Evolutionary conservation across 2,888 invertebrate species (phyloP), one percentile per base, ranked within the genome.

Genomic region (Machimus atricapillus): DNA sequence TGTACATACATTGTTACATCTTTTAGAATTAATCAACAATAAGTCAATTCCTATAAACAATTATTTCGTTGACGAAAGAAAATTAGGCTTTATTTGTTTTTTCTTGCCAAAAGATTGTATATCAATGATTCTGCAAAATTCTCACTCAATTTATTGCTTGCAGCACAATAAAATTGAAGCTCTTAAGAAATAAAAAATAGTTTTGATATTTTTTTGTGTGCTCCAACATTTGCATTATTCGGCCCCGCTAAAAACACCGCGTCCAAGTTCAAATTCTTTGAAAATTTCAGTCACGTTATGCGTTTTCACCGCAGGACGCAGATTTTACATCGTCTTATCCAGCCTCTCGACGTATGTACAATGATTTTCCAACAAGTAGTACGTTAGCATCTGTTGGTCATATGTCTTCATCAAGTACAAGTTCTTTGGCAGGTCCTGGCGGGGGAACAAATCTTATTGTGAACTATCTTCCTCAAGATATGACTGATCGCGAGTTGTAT

Each of bases 391-490:
- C 90, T 77, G 90, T 91, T 89, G 91, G 90, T 27, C 91, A 91
- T 88, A 91, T 91, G 91, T 90, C 90, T 83, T 89, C 90, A n/a
- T 90, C 90, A 56, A 91, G 91, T 89, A 90, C 91, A 87, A 91
- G 90, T 89, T 91, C 91, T 23, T 88, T 91, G 85, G 90, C 90
- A 78, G 91, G 91, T 88, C 89, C 90, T 86, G 89, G 89, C 23
- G 90, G 90, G 78, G 91, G 91, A 89, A 97, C 97, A 87, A 98
- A 98, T 93, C 94, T 98, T 90, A 98, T 98, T 90, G 96, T 98
- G 91, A 98, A 98, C 94, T 98, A 98, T 93, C 94, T 98, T 90
- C 98, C 98, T 43, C 98, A 98, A 93, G 96, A 96, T 90, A 96
- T 98, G 94, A 97, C 97, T 1, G 98, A 98, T 92, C 96, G 97